phyloP scores from a whole-genome alignment of 2,888 invertebrate genomes.

The Orthosia gothica region DNA sequence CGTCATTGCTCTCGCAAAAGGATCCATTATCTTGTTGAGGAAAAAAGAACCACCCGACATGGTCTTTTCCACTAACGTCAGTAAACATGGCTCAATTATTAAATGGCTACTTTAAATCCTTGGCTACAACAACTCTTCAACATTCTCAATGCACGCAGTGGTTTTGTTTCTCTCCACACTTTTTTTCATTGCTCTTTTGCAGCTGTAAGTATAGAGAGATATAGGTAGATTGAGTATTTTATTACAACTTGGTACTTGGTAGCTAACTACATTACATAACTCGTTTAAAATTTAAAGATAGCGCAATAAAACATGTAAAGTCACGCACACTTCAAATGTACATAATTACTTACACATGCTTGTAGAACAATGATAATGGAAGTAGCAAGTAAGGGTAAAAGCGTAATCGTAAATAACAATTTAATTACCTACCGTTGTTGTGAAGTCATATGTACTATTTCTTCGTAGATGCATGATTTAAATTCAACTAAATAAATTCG shows the following conservation, averaged over 20 bases:
- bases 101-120: background rate
- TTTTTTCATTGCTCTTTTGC: background rate
- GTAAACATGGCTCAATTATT: slow-evolving; percentile 5
- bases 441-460: slow-evolving; percentile 1
- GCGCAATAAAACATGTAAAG: slow-evolving; percentile 27
- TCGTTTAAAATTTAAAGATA: slow-evolving; percentile 1
- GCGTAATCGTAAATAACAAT: slow-evolving; percentile 16
- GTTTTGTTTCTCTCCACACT: background rate
- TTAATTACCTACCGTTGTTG: slow-evolving; percentile 20
- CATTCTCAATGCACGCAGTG: background rate
- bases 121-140: background rate
- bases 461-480: background rate
- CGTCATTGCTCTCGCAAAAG: slow-evolving; percentile 8
- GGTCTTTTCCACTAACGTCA: slow-evolving; percentile 43
- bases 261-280: background rate
- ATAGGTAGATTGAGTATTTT: background rate
- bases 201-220: background rate
- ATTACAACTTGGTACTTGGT: background rate
- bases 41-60: slow-evolving; percentile 13
- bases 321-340: slow-evolving; percentile 31
- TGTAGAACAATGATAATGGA: slow-evolving; percentile 20
- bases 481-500: background rate
- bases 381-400: slow-evolving; percentile 30
- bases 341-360: slow-evolving; percentile 27
- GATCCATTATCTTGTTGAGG: slow-evolving; percentile 30